These are phyloP conservation scores for Vanacampus margaritifer DNA, from an alignment of 2,113 vertebrate genomes.

Conservation along the genomic window DNA sequence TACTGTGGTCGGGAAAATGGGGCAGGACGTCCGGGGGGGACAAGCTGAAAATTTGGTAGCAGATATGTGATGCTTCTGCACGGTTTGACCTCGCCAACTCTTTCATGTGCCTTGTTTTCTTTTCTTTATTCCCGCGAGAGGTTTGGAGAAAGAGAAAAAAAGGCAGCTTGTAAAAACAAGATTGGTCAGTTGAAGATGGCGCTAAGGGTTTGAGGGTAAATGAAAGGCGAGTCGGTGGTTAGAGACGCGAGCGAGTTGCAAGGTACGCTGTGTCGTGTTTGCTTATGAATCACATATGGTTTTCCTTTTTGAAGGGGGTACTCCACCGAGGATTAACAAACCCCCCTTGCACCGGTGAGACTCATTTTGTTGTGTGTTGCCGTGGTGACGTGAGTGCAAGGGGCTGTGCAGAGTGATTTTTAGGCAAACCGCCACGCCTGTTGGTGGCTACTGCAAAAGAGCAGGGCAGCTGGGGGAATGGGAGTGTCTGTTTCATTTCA, in stretches of 20 bases:
- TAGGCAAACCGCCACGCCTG: constrained; percentile 9
- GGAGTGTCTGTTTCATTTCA: constrained; percentile 21
- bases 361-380: constrained; percentile 37
- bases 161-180: constrained; percentile 42
- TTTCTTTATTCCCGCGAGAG: constrained; percentile 43
- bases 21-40: constrained; percentile 34
- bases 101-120: constrained; percentile 56
- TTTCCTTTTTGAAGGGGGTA: constrained; percentile 14
- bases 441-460: constrained; percentile 13
- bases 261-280: constrained; percentile 26
- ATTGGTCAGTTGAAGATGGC: constrained; percentile 25
- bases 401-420: background rate
- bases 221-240: constrained; percentile 34
- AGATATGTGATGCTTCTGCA: constrained; percentile 45
- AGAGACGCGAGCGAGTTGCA: constrained; percentile 18
- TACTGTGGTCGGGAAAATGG: constrained; percentile 28
- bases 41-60: constrained; percentile 37
- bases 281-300: constrained; percentile 21
- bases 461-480: background rate
- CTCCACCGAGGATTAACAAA: constrained; percentile 20
- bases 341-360: constrained; percentile 13
- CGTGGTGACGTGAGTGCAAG: constrained; percentile 12
- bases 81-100: constrained; percentile 30
- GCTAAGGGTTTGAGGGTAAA: constrained; percentile 33
- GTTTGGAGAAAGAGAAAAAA: background rate